Base-by-base conservation (phyloP, 2,888 invertebrate genomes). In the Ommatoiulus sabulosus region DNA sequence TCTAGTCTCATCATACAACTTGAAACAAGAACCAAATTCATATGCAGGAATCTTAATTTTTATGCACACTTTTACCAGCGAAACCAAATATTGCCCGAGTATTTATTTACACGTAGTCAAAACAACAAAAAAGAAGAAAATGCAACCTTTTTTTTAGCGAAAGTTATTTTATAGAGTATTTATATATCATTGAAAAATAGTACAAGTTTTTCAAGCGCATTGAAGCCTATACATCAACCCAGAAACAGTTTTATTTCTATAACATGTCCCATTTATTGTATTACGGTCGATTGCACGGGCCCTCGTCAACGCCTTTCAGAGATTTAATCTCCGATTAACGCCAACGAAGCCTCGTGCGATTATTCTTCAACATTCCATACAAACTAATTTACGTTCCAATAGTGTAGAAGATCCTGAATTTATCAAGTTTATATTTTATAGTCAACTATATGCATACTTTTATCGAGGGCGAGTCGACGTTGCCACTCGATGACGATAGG, bases 1-100 rank as follows among this genome's bases (percentile, higher is more conserved):
- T 80, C 80, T 80, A 80, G 80, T 80, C 80, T 80, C 35, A 80
- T 80, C 80, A 35, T 35, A 80, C 35, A 24, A 12, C n/a, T 12
- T 80, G 35, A 80, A n/a, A 80, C 80, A 80, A 80, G 80, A 80
- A 80, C 80, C 80, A 80, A 80, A 80, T 80, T 80, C 24, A 80
- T 80, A 80, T 80, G 80, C 80, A 80, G 80, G 35, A 80, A 80
- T 35, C 35, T 80, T 80, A 35, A 80, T 80, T 80, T 80, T 24
- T 80, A 80, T 80, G 80, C 80, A 80, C 80, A 80, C 12, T 80
- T 48, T 80, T 80, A 80, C 35, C 80, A 80, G 12, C 35, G 10
- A 24, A 80, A 63, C 20, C 20, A 63, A 63, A 63, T n/a, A 20
- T 63, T 20, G 63, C 63, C 20, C 63, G 4, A 63, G 8, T 63